A percentile compares a stretch with the other conserved stretches of the same genome.
These are phyloP conservation scores for Sphecodes monilicornis DNA, from an alignment of 2,888 invertebrate species.

Conservation along the genomic window DNA sequence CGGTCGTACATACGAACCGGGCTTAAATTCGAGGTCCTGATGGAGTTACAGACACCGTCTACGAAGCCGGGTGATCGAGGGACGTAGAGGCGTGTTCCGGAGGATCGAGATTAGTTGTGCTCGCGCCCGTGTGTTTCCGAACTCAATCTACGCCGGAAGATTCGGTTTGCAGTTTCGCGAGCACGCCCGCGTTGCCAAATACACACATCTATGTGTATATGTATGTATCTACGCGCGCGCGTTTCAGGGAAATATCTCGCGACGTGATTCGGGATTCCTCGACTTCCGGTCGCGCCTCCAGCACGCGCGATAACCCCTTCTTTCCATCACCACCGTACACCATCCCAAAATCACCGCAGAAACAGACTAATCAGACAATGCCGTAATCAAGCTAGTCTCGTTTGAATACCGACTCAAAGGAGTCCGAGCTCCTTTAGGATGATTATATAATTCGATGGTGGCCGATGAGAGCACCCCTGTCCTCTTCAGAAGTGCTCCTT, in stretches of 20 bases:
- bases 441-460: constrained; percentile 47
- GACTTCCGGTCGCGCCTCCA: constrained; percentile 34
- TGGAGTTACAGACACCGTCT: constrained; percentile 59
- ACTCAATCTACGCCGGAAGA: constrained; percentile 77
- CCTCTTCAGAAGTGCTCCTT: background rate
- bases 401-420: constrained; percentile 58
- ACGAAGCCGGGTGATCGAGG: background rate
- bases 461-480: background rate
- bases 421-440: constrained; percentile 32
- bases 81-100: constrained; percentile 1
- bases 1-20: constrained; percentile 67
- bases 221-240: background rate
- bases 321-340: background rate
- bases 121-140: constrained; percentile 75
- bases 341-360: constrained; percentile 11
- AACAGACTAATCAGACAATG: constrained; percentile 72
- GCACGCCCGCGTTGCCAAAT: constrained; percentile 28
- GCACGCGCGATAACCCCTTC: constrained; percentile 15
- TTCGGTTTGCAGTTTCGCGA: constrained; percentile 74
- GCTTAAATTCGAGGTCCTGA: constrained; percentile 65
- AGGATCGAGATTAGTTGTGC: constrained; percentile 73
- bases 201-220: background rate
- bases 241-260: constrained; percentile 16
- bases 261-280: constrained; percentile 11
- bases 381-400: constrained; percentile 72